A percentile compares a stretch with the other conserved stretches of the same genome.
Evolutionary conservation across 2,888 invertebrate genomes (phyloP).

Genomic region (Lepidonotus clava): DNA sequence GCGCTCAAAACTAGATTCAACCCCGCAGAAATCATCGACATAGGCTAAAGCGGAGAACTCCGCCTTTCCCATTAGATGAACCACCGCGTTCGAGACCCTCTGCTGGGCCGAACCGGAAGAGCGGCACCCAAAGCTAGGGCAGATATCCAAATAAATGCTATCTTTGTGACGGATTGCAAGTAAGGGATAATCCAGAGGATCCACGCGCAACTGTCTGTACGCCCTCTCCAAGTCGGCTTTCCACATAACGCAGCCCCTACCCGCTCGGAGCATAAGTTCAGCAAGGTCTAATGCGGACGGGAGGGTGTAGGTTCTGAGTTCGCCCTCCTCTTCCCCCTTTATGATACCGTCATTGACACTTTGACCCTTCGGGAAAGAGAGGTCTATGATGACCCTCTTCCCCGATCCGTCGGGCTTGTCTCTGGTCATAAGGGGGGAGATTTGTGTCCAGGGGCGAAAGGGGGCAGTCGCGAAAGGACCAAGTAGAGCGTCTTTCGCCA

Average conservation of each 20-base stretch:
- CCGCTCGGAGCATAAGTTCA: not conserved
- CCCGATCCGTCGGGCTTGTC: too few species aligned
- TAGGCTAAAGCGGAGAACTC: not conserved
- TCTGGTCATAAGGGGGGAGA: not conserved
- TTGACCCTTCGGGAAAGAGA: too few species aligned
- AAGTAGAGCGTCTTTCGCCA: not conserved
- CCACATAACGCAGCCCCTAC: not conserved
- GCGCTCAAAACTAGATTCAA: not conserved
- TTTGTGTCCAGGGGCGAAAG: too few species aligned
- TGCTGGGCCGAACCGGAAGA: not conserved
- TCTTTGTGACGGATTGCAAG: not conserved
- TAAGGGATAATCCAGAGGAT: too few species aligned
- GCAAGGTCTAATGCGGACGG: too few species aligned
- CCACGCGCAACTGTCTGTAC: too few species aligned
- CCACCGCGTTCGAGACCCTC: not conserved
- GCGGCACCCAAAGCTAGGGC: not conserved
- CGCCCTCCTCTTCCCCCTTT: not conserved
- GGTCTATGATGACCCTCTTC: too few species aligned
- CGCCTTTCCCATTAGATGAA: not conserved
- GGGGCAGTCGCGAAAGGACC: too few species aligned
- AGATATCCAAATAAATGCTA: not conserved
- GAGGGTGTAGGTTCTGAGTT: too few species aligned
- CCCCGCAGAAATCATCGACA: not conserved
- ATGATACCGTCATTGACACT: too few species aligned
- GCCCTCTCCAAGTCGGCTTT: not conserved